Percentiles rank a stretch among this genome's conserved stretches.
Conservation (phyloP, 1,140 invertebrate genomes). For the Bombus haemorrhoidalis region DNA sequence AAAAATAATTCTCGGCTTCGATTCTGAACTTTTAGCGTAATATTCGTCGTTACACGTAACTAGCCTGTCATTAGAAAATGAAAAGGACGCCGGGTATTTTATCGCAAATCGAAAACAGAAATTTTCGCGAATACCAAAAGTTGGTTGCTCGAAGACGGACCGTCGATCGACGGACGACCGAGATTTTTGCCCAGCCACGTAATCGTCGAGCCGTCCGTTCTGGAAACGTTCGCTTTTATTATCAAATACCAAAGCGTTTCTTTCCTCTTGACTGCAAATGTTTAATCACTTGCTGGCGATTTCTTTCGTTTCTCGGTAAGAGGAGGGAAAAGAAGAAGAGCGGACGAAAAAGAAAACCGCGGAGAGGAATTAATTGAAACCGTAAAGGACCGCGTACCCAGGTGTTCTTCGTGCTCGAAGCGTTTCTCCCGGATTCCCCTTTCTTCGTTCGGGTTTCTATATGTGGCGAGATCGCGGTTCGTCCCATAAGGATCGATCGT, state of each 20-base stretch:
- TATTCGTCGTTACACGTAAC: too few relatives aligned
- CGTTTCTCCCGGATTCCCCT: neutral
- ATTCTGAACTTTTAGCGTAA: too few relatives aligned
- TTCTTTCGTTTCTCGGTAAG: neutral
- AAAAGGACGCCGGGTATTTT: too few relatives aligned
- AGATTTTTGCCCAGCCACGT: neutral
- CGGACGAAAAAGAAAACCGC: too few relatives aligned
- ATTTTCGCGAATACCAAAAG: too few relatives aligned
- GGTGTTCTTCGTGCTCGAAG: constrained; percentile 24
- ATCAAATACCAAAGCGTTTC: neutral
- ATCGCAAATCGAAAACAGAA: too few relatives aligned
- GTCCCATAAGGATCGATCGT: constrained; percentile 43
- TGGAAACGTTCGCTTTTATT: neutral
- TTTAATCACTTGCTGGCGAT: neutral
- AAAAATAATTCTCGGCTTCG: too few relatives aligned
- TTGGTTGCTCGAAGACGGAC: too few relatives aligned
- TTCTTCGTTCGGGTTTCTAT: constrained; percentile 34
- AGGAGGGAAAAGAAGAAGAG: neutral
- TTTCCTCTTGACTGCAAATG: neutral
- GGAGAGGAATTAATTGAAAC: neutral
- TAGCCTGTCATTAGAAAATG: too few relatives aligned
- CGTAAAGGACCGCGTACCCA: constrained; percentile 21
- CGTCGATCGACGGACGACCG: neutral
- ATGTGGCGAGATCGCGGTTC: constrained; percentile 12
- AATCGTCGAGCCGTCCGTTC: neutral